phyloP scores from a whole-genome alignment of 1,140 invertebrate genomes.

The Drosophila rufa region DNA sequence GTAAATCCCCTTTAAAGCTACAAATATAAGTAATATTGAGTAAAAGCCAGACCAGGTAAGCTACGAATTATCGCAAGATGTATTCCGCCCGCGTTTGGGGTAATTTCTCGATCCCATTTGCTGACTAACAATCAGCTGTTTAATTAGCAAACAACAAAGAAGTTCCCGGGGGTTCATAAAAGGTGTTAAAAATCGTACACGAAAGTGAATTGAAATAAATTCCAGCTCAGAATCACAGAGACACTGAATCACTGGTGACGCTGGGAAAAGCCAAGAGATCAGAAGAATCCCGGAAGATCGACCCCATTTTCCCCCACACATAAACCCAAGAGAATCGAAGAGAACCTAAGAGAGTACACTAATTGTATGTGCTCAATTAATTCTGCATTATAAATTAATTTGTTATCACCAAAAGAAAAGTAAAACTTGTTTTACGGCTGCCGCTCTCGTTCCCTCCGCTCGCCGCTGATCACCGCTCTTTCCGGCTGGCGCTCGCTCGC shows the following conservation, averaged over 20 bases:
- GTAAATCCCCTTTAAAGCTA: not conserved
- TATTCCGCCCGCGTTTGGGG: not conserved
- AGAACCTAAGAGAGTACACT: conserved; percentile 4
- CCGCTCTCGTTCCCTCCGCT: conserved; percentile 6
- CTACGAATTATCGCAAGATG: not conserved
- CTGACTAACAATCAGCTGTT: conserved; percentile 36
- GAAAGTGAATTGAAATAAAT: conserved; percentile 20
- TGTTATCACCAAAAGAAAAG: conserved; percentile 69
- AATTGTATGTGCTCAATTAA: conserved; percentile 7
- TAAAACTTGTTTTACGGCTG: conserved; percentile 35
- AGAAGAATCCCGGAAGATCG: not conserved
- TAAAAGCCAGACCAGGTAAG: conserved; percentile 15
- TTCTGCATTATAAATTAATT: conserved; percentile 77
- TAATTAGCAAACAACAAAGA: conserved; percentile 23
- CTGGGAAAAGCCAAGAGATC: conserved; percentile 36
- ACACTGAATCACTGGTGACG: conserved; percentile 46
- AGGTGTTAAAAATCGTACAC: conserved; percentile 9
- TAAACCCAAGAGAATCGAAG: conserved; percentile 1
- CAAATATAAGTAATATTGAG: conserved; percentile 14
- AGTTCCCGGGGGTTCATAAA: not conserved
- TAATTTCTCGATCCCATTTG: conserved; percentile 1
- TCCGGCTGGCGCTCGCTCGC: conserved; percentile 27
- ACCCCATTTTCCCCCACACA: conserved; percentile 2
- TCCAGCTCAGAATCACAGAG: conserved; percentile 34
- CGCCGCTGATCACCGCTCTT: conserved; percentile 18